Evolutionary conservation across 2,113 vertebrate species (phyloP).

Genomic region (Syngnathus floridae): DNA sequence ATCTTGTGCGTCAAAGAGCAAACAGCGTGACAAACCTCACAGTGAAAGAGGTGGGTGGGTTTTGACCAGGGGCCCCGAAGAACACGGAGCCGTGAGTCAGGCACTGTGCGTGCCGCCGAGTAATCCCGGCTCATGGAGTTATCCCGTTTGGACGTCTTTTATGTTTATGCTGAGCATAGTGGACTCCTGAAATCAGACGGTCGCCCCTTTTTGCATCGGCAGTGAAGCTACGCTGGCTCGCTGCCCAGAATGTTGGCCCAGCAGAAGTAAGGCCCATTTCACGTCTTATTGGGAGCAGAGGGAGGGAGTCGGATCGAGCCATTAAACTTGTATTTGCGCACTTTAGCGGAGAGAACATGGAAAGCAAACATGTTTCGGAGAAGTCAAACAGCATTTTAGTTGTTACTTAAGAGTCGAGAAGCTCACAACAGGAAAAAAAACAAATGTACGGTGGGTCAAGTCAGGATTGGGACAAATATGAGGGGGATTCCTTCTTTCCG

Average conservation of each 20-base stretch:
- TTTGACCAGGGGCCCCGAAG: slow-evolving; percentile 17
- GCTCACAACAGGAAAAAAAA: background rate
- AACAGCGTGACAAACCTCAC: slow-evolving; percentile 10
- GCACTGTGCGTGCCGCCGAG: slow-evolving; percentile 31
- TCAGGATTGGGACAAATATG: background rate
- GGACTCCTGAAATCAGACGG: slow-evolving; percentile 43
- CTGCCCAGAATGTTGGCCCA: slow-evolving; percentile 38
- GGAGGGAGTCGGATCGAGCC: background rate
- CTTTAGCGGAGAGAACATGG: background rate
- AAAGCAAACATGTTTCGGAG: background rate
- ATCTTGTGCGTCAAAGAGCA: slow-evolving; percentile 21
- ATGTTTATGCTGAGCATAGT: slow-evolving; percentile 41
- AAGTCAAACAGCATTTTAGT: background rate
- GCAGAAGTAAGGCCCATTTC: slow-evolving; percentile 24
- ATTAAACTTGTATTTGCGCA: background rate
- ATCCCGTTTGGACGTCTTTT: slow-evolving; percentile 41
- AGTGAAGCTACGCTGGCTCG: slow-evolving; percentile 37
- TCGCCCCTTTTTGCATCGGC: slow-evolving; percentile 32
- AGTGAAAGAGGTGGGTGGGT: slow-evolving; percentile 22
- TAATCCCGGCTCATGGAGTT: slow-evolving; percentile 49
- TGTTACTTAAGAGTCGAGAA: background rate
- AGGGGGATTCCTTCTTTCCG: background rate
- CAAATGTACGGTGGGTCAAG: too few relatives aligned
- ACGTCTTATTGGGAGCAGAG: slow-evolving; percentile 11
- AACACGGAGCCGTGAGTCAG: slow-evolving; percentile 45